Conservation (phyloP, 1,140 invertebrate genomes). For the Drosophila obscura region DNA sequence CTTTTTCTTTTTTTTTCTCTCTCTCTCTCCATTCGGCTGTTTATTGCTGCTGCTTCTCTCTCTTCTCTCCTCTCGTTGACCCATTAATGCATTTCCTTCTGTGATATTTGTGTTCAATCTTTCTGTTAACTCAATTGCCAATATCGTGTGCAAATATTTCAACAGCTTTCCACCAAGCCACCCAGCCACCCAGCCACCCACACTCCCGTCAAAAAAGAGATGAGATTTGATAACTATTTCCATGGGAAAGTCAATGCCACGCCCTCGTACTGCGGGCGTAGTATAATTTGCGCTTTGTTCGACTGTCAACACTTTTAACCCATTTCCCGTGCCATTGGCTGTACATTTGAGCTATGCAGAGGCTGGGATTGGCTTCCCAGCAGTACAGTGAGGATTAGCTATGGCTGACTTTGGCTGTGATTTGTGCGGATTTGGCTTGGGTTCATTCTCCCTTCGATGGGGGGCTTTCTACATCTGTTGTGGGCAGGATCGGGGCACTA, state of each 20-base stretch:
- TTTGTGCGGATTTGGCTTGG: no score
- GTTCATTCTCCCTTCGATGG: no score
- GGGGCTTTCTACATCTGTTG: no score
- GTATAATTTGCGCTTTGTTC: conserved; percentile 79
- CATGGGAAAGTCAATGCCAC: conserved; percentile 52
- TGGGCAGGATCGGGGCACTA: no score
- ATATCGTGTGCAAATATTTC: conserved; percentile 80
- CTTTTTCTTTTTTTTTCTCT: neutral
- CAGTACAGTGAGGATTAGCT: conserved; percentile 28
- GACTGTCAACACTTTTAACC: conserved; percentile 81
- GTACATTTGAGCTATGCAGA: conserved; percentile 54
- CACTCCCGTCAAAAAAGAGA: conserved; percentile 33
- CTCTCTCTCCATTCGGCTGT: neutral
- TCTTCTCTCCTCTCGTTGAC: neutral
- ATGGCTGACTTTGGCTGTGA: neutral
- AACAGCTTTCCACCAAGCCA: conserved; percentile 59
- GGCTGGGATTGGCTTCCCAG: neutral
- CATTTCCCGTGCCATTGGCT: conserved; percentile 62
- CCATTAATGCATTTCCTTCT: conserved; percentile 48
- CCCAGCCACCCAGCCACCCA: no score
- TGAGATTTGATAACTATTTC: conserved; percentile 61
- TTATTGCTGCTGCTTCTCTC: neutral
- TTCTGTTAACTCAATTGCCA: conserved; percentile 78
- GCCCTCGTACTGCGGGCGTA: conserved; percentile 18
- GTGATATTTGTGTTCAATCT: conserved; percentile 66